These are phyloP conservation scores for Forbesichthys agassizii DNA, from an alignment of 2,113 vertebrate genomes.

Conservation along the genomic window DNA sequence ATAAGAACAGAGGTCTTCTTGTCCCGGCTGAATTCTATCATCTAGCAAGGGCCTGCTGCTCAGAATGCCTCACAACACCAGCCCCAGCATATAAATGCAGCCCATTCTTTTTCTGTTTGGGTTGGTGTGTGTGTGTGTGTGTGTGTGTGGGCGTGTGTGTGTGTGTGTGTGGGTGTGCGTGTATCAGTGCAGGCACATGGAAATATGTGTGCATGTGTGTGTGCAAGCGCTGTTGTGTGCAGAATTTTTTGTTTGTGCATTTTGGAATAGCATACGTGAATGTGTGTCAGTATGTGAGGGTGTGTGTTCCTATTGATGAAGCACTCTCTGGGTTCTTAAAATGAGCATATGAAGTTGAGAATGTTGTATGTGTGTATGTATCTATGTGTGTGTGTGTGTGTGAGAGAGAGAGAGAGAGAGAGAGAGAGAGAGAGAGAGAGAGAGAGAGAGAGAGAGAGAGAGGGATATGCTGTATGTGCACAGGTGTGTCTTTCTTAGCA, in stretches of 20 bases:
- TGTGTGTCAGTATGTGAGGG: slow-evolving; percentile 9
- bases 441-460: too few species aligned
- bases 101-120: slow-evolving; percentile 65
- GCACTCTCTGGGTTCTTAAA: neutral
- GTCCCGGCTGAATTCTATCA: slow-evolving; percentile 77
- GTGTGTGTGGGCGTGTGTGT: slow-evolving; percentile 30
- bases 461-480: neutral
- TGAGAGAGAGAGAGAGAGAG: neutral
- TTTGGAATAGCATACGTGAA: neutral
- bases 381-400: slow-evolving; percentile 8
- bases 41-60: slow-evolving; percentile 63
- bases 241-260: too few species aligned
- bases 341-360: neutral
- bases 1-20: slow-evolving; percentile 81
- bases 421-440: too few species aligned
- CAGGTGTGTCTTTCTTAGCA: neutral
- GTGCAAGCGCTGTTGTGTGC: slow-evolving; percentile 24
- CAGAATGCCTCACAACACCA: slow-evolving; percentile 68
- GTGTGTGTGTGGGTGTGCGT: slow-evolving; percentile 45
- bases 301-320: neutral
- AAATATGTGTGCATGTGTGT: neutral
- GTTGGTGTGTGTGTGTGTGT: slow-evolving; percentile 36
- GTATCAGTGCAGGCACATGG: slow-evolving; percentile 59
- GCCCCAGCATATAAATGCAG: slow-evolving; percentile 78
- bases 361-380: neutral